These are phyloP conservation scores for Cyphomyrmex costatus DNA, from an alignment of 1,140 invertebrate species.

Conservation along the genomic window DNA sequence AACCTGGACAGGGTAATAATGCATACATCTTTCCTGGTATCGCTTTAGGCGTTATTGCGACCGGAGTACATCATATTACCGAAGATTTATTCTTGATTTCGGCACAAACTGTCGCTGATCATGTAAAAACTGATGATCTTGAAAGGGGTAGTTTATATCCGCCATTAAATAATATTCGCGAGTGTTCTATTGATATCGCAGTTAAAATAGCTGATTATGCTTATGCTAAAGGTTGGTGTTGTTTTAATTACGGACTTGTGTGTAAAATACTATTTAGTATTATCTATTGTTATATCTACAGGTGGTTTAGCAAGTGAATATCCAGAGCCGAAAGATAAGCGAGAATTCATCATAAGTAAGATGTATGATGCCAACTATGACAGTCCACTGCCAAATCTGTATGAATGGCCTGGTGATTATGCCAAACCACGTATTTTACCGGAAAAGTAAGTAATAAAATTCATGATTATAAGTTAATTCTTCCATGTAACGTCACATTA, in stretches of 20 bases:
- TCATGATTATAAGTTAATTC: background rate
- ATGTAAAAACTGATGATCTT: constrained; percentile 91
- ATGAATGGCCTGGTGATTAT: constrained; percentile 89
- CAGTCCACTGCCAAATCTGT: constrained; percentile 91
- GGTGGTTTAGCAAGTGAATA: constrained; percentile 93
- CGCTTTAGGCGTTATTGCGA: constrained; percentile 95
- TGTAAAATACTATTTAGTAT: background rate
- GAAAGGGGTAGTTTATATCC: constrained; percentile 92
- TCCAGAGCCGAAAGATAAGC: constrained; percentile 93
- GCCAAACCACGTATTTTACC: constrained; percentile 83
- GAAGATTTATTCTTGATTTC: constrained; percentile 97
- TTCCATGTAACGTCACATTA: background rate
- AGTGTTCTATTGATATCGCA: constrained; percentile 92
- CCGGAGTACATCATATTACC: constrained; percentile 95
- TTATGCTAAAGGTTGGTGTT: constrained; percentile 88
- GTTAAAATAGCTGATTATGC: constrained; percentile 90
- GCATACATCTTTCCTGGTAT: constrained; percentile 98
- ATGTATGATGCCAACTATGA: constrained; percentile 94
- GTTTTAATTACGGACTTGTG: background rate
- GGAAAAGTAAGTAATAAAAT: constrained; percentile 82
- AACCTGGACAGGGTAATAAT: constrained; percentile 98
- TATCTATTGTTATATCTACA: constrained; percentile 51
- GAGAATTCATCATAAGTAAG: constrained; percentile 90
- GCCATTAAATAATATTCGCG: constrained; percentile 90
- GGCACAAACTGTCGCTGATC: constrained; percentile 92